Evolutionary conservation across 2,888 invertebrate genomes (phyloP), one percentile per base, ranked within the genome.

Genomic region (Liodrosophila aerea): DNA sequence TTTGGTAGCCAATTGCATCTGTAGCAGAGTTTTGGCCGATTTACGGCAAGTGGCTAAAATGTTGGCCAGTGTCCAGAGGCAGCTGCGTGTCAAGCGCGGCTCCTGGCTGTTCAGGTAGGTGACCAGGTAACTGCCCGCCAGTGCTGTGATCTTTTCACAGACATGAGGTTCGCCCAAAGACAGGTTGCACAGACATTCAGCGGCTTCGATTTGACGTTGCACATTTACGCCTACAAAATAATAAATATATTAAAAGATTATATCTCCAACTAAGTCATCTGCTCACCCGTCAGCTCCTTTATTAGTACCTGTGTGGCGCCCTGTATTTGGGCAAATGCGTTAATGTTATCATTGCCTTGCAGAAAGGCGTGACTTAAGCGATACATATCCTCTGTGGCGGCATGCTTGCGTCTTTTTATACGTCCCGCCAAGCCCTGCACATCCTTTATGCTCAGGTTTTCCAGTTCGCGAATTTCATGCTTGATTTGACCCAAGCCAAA

Each of bases 131-230:
- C 87, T 86, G 0, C 90, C 90, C 0, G 87, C 88, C 44, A 81
- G 29, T 0, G 63, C 51, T 1, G 87, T 76, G 1, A 90, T 85
- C 67, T 89, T 90, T 7, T 89, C 88, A 52, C 89, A 88, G 3
- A 87, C 75, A 4, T 85, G 76, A 1, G 68, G 63, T 40, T 87
- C 86, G 0, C 90, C 90, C 1, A 90, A 54, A 1, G 89, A 88
- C 2, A 89, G 64, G 64, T 90, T 90, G 47, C 90, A 90, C 1
- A 90, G 45, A 8, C 87, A 87, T 63, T 90, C 90, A 3, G 78
- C 76, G 0, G 90, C 87, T 37, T 80, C 71, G 1, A 88, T 69
- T 54, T 88, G 88, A 0, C 85, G 77, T 13, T 82, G 73, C 0
- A 85, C 61, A 31, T 89, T 68, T 0, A 76, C 53, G 0, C 89